Evolutionary conservation across 2,888 invertebrate species (phyloP).

Genomic region (Zhengitettix transpicula): DNA sequence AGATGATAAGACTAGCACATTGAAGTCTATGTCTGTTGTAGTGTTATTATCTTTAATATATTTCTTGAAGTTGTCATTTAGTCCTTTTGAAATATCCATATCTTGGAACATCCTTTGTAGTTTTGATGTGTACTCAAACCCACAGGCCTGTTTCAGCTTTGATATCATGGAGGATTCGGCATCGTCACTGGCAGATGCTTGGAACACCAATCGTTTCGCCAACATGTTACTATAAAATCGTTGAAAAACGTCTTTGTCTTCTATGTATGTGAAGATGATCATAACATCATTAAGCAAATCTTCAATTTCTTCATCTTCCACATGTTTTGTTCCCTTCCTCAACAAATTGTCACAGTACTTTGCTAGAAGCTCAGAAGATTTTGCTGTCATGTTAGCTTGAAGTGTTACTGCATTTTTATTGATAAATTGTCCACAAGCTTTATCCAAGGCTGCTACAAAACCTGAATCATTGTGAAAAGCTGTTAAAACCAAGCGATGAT

Average conservation of each 20-base stretch:
- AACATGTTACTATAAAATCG: constrained; percentile 99
- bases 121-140: constrained; percentile 98
- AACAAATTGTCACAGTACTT: constrained; percentile 94
- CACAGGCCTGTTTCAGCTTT: constrained; percentile 96
- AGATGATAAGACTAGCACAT: constrained; percentile 87
- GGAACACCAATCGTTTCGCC: constrained; percentile 90
- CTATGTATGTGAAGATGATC: constrained; percentile 95
- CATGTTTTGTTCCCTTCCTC: constrained; percentile 95
- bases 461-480: constrained; percentile 95
- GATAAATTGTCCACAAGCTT: constrained; percentile 94
- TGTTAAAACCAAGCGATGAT: constrained; percentile 82
- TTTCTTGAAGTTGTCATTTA: constrained; percentile 85
- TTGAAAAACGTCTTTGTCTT: constrained; percentile 99
- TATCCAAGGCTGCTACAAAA: constrained; percentile 90
- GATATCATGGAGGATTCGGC: constrained; percentile 99
- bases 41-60: constrained; percentile 56
- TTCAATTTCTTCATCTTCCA: constrained; percentile 94
- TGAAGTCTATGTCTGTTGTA: constrained; percentile 83
- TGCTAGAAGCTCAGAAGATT: constrained; percentile 92
- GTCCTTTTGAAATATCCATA: constrained; percentile 92
- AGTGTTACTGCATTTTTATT: constrained; percentile 92
- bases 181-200: constrained; percentile 96
- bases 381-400: constrained; percentile 62
- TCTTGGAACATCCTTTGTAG: constrained; percentile 97
- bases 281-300: constrained; percentile 96